phyloP scores from a whole-genome alignment of 1,140 invertebrate genomes.

The Drosophila gunungcola region DNA sequence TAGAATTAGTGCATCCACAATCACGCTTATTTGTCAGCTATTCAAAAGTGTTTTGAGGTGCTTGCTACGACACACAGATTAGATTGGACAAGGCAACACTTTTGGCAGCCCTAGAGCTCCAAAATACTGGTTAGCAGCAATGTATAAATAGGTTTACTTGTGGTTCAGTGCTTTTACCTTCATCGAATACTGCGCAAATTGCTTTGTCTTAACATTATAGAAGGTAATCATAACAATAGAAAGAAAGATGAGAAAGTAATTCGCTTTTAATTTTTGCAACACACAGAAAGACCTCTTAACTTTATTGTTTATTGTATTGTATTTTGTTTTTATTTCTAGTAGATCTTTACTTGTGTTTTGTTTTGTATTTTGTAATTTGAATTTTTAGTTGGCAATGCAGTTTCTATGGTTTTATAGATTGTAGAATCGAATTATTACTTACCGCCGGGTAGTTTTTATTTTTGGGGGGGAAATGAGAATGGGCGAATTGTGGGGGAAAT shows the following conservation, averaged over 20 bases:
- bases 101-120: slow-evolving; percentile 30
- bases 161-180: slow-evolving; percentile 84
- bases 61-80: slow-evolving; percentile 33
- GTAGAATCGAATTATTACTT: slow-evolving; percentile 72
- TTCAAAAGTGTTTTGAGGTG: slow-evolving; percentile 20
- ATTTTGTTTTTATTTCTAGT: slow-evolving; percentile 28
- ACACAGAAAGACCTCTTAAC: slow-evolving; percentile 70
- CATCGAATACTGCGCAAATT: slow-evolving; percentile 84
- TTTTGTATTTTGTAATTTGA: slow-evolving; percentile 9
- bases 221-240: slow-evolving; percentile 84
- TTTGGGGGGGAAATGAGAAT: slow-evolving; percentile 19
- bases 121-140: slow-evolving; percentile 59
- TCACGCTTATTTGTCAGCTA: background rate
- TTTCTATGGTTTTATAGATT: slow-evolving; percentile 38
- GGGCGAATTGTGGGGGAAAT: slow-evolving; percentile 15
- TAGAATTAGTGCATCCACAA: slow-evolving; percentile 11
- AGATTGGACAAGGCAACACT: slow-evolving; percentile 36
- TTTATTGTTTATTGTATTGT: slow-evolving; percentile 38
- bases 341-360: slow-evolving; percentile 19
- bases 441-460: slow-evolving; percentile 40
- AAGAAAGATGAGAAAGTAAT: slow-evolving; percentile 85
- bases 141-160: slow-evolving; percentile 65
- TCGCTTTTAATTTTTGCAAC: slow-evolving; percentile 72
- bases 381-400: slow-evolving; percentile 23
- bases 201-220: slow-evolving; percentile 84